Conservation (phyloP, 1,140 invertebrate species). For the Calliopsis andreniformis region DNA sequence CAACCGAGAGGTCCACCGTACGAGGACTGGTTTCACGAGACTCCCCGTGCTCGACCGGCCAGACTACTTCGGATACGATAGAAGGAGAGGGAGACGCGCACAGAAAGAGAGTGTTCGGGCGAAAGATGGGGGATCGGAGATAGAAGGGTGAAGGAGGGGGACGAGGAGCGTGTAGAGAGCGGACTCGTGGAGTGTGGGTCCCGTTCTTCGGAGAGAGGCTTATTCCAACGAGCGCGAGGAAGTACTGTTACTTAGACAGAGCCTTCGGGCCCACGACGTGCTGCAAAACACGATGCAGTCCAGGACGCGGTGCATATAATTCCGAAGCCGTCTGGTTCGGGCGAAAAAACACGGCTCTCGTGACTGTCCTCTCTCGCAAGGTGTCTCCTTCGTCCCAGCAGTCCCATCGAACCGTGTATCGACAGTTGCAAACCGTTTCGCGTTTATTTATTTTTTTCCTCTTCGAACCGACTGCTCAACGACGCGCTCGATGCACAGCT, state of each 20-base stretch:
- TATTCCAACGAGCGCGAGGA: constrained; percentile 62
- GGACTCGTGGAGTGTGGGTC: constrained; percentile 61
- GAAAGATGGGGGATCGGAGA: constrained; percentile 26
- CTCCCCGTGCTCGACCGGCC: constrained; percentile 66
- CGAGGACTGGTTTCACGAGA: constrained; percentile 70
- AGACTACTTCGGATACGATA: constrained; percentile 65
- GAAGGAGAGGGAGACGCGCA: constrained; percentile 32
- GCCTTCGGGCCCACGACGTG: constrained; percentile 53
- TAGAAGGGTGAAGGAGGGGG: constrained; percentile 3
- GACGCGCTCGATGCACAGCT: not conserved
- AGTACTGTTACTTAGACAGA: constrained; percentile 73
- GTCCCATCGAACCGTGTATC: not conserved
- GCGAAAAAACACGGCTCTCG: not conserved
- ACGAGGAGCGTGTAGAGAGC: constrained; percentile 39
- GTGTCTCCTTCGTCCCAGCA: not conserved
- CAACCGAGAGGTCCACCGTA: constrained; percentile 46
- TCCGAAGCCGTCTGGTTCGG: not conserved
- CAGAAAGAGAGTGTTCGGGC: constrained; percentile 17
- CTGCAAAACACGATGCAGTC: constrained; percentile 47
- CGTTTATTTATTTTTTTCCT: not conserved
- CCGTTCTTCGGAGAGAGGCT: constrained; percentile 71
- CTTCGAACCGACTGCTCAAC: not conserved
- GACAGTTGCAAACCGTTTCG: constrained; percentile 1
- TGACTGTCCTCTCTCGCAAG: not conserved
- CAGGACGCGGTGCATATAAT: constrained; percentile 39